Evolutionary conservation across 1,140 invertebrate species (phyloP).

Genomic region (Diorhabda sublineata): DNA sequence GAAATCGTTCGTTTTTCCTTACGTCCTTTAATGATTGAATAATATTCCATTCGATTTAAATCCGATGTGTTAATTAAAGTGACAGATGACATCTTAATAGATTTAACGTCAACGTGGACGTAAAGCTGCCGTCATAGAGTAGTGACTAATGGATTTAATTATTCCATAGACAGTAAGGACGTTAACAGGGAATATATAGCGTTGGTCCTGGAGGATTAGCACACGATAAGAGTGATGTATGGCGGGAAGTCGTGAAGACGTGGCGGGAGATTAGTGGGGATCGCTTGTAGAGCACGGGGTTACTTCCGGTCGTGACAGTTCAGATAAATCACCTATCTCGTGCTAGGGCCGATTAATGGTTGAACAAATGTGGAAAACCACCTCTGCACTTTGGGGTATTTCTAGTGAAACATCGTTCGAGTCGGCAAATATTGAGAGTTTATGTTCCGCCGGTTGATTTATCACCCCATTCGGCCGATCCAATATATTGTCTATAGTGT

Average conservation of each 20-base stretch:
- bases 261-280: constrained; percentile 43
- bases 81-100: neutral
- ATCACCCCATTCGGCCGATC: constrained; percentile 7
- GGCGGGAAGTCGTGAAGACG: constrained; percentile 45
- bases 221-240: constrained; percentile 33
- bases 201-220: constrained; percentile 28
- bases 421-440: constrained; percentile 19
- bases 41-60: no score
- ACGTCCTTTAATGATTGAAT: no score
- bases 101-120: neutral
- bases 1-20: no score
- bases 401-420: constrained; percentile 20
- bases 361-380: constrained; percentile 47
- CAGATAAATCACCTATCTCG: constrained; percentile 44
- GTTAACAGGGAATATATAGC: constrained; percentile 23
- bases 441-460: constrained; percentile 17
- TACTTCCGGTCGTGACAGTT: constrained; percentile 44
- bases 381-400: constrained; percentile 27
- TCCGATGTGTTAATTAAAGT: no score
- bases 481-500: constrained; percentile 18
- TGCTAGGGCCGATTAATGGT: constrained; percentile 43
- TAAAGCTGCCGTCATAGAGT: neutral
- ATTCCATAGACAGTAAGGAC: constrained; percentile 21
- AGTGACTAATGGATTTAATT: constrained; percentile 26
- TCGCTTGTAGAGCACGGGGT: constrained; percentile 43